Percentiles rank a stretch among this genome's conserved stretches.
Conservation (phyloP, 1,140 invertebrate species). For the Doryteuthis pealeii region DNA sequence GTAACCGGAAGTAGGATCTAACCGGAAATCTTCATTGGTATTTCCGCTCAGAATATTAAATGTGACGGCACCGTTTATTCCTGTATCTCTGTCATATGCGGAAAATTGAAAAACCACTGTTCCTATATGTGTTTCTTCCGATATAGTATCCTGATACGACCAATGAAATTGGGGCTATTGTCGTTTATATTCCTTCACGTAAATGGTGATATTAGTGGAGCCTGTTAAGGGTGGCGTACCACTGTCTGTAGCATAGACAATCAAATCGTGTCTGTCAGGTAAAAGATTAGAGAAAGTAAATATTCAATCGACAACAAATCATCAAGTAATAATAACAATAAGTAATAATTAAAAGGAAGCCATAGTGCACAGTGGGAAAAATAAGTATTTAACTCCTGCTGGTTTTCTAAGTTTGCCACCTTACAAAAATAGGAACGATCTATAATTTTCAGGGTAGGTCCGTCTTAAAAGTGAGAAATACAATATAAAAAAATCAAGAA, state of each 20-base stretch:
- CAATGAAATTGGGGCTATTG: conserved; percentile 86
- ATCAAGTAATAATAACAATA: no score
- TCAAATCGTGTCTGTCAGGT: not conserved
- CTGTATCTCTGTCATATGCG: conserved; percentile 49
- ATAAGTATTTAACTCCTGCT: no score
- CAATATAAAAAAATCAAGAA: no score
- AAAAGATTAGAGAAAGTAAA: no score
- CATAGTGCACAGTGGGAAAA: no score
- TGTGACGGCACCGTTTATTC: conserved; percentile 40
- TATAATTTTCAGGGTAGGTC: no score
- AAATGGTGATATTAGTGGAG: conserved; percentile 89
- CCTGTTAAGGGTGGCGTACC: conserved; percentile 72
- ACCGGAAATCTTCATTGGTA: not conserved
- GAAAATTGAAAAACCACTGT: conserved; percentile 49
- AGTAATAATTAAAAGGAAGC: no score
- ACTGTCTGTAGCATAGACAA: conserved; percentile 34
- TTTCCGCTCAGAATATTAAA: conserved; percentile 38
- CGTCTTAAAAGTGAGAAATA: no score
- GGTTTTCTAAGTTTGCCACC: no score
- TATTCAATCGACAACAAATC: no score
- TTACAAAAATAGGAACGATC: no score
- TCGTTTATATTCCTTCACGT: conserved; percentile 95
- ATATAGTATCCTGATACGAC: conserved; percentile 40
- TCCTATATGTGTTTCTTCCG: conserved; percentile 42
- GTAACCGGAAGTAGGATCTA: conserved; percentile 80